Percentiles rank a stretch among this genome's conserved stretches.
phyloP scores from a whole-genome alignment of 2,113 vertebrate genomes.

The Morone chrysops region DNA sequence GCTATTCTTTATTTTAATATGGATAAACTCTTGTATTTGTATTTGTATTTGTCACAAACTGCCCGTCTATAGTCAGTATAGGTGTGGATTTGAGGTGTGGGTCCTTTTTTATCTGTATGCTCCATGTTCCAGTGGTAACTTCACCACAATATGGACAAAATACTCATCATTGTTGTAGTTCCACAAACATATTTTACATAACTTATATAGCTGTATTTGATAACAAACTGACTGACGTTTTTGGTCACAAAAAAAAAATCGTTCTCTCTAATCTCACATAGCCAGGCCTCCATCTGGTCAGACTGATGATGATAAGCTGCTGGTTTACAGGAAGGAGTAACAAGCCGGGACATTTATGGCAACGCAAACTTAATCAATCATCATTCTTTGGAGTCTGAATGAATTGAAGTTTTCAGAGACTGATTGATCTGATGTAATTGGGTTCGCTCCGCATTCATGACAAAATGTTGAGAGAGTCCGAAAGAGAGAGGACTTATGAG shows the following conservation, averaged over 20 bases:
- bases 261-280: constrained; percentile 15
- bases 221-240: background rate
- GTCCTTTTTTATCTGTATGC: too few relatives aligned
- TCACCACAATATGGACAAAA: background rate
- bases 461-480: constrained; percentile 11
- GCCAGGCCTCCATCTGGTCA: constrained; percentile 31
- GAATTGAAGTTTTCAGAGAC: background rate
- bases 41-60: too few relatives aligned
- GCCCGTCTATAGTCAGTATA: background rate
- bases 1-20: background rate
- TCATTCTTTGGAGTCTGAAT: background rate
- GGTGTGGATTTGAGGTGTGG: background rate
- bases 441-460: background rate
- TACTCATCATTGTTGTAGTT: background rate
- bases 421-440: constrained; percentile 13
- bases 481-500: background rate
- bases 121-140: background rate
- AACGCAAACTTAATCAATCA: background rate
- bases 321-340: background rate
- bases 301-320: constrained; percentile 27
- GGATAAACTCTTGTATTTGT: background rate
- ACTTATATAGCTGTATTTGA: background rate
- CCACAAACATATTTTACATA: background rate
- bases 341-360: background rate
- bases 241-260: background rate